Evolutionary conservation across 2,113 vertebrate species (phyloP).

Genomic region (Hyperopisus bebe): DNA sequence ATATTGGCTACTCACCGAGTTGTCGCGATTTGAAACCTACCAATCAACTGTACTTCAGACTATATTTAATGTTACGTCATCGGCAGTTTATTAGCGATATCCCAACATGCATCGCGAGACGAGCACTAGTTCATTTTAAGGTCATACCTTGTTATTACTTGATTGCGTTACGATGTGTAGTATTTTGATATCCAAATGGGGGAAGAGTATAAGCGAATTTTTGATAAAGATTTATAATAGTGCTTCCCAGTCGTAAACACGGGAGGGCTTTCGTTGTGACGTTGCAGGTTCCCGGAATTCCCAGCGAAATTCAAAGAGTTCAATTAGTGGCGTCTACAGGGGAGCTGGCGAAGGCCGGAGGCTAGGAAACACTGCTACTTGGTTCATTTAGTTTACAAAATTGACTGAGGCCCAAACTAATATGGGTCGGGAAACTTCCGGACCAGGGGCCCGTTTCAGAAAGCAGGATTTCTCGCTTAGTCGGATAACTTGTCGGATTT

Average conservation of each 20-base stretch:
- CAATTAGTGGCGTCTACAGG: neutral
- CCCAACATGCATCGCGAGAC: neutral
- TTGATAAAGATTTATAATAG: neutral
- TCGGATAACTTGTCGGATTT: neutral
- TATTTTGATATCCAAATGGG: neutral
- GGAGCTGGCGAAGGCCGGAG: no score
- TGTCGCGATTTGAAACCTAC: neutral
- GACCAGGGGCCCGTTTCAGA: neutral
- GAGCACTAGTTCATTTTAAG: neutral
- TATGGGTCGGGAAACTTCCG: neutral
- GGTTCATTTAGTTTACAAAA: neutral
- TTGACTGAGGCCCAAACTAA: neutral
- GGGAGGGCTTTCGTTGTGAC: neutral
- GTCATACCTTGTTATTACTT: neutral
- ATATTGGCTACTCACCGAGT: neutral
- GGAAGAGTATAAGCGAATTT: neutral
- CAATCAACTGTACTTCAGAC: neutral
- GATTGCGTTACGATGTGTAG: neutral
- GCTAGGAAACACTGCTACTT: neutral
- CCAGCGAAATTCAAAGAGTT: neutral
- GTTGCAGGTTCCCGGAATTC: neutral
- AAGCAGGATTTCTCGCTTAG: neutral
- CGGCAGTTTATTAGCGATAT: neutral
- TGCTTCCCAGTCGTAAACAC: neutral
- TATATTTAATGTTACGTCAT: neutral